Evolutionary conservation across 2,113 vertebrate genomes (phyloP).

Genomic region (Erpornis zantholeuca): DNA sequence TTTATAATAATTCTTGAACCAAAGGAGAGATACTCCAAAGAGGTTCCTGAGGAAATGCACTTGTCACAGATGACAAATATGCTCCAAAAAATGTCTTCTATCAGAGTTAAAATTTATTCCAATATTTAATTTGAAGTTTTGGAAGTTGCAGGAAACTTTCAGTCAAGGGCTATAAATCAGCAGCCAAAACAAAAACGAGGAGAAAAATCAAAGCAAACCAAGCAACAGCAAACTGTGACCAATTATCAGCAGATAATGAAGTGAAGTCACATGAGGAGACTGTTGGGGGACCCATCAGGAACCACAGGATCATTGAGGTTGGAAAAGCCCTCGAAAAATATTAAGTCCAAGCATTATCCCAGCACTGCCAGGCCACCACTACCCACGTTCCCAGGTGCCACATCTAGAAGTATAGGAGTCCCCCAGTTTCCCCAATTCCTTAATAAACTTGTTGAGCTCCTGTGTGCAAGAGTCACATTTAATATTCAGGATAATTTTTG

Average conservation of each 20-base stretch:
- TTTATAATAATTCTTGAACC: background rate
- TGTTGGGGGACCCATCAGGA: background rate
- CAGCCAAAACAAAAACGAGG: background rate
- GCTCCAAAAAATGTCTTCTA: background rate
- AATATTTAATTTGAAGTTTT: background rate
- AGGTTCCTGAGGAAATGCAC: background rate
- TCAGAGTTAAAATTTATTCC: background rate
- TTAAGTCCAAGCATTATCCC: background rate
- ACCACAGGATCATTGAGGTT: background rate
- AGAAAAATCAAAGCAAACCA: background rate
- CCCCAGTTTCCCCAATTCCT: background rate
- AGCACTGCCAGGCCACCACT: background rate
- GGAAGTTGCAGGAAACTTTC: background rate
- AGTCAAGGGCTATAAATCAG: background rate
- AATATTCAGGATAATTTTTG: rapidly evolving
- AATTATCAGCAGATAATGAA: background rate
- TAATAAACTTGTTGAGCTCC: background rate
- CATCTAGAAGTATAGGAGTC: background rate
- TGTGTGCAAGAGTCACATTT: too few species aligned
- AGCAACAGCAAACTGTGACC: background rate
- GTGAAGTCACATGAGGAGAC: background rate
- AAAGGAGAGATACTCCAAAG: background rate
- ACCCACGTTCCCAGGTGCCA: background rate
- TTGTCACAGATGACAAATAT: background rate
- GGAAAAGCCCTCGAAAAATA: background rate